These are phyloP conservation scores for Athripsodes cinereus DNA, from an alignment of 2,888 invertebrate species.

Conservation along the genomic window DNA sequence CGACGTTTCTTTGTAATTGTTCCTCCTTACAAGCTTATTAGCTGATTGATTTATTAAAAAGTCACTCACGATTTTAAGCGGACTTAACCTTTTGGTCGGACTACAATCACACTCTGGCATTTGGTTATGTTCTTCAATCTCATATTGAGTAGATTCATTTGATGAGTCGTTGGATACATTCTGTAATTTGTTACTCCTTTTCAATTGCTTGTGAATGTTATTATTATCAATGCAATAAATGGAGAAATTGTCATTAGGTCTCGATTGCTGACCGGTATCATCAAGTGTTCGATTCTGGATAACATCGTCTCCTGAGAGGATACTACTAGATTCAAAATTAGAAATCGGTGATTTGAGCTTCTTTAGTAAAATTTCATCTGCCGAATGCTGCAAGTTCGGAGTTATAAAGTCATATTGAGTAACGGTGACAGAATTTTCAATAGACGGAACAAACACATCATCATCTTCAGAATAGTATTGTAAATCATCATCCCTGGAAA, in stretches of 20 bases:
- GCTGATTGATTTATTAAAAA: slow-evolving; percentile 33
- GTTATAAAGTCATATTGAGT: slow-evolving; percentile 20
- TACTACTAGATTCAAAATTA: slow-evolving; percentile 2
- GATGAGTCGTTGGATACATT: slow-evolving; percentile 4
- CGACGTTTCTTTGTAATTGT: slow-evolving; percentile 7
- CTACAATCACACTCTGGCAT: slow-evolving; percentile 27
- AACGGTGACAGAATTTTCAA: slow-evolving; percentile 6
- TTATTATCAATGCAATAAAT: slow-evolving; percentile 20
- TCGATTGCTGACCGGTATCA: neutral
- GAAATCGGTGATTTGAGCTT: neutral
- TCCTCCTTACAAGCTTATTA: slow-evolving; percentile 18
- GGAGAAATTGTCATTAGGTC: neutral
- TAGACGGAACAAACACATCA: slow-evolving; percentile 32
- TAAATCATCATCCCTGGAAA: slow-evolving; percentile 12
- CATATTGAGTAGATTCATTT: neutral
- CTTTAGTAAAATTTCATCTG: too few relatives aligned
- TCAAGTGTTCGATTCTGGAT: neutral
- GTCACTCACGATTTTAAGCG: slow-evolving; percentile 41
- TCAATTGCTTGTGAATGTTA: slow-evolving; percentile 3
- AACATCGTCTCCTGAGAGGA: neutral
- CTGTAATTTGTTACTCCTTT: slow-evolving; percentile 16
- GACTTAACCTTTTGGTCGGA: slow-evolving; percentile 38
- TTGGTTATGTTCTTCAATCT: too few relatives aligned
- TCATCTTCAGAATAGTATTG: slow-evolving; percentile 33
- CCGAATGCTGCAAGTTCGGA: too few relatives aligned